Evolutionary conservation across 2,797 vertebrate species (phyloP).

Genomic region (Danio jaintianensis): DNA sequence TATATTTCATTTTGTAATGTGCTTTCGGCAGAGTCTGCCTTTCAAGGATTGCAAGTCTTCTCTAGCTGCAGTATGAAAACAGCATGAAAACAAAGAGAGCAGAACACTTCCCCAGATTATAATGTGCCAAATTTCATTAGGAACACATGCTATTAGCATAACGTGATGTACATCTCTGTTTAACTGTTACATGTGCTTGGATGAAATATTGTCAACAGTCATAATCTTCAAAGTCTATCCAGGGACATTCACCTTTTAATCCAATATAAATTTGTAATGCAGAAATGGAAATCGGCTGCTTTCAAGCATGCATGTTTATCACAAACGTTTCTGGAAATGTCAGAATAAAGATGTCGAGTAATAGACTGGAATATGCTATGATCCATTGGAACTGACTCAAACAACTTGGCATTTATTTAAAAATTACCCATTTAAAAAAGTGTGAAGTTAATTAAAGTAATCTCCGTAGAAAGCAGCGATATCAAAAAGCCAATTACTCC

Average conservation of each 20-base stretch:
- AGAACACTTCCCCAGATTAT: not conserved
- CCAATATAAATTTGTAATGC: not conserved
- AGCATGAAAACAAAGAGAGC: not conserved
- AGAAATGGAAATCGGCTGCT: not conserved
- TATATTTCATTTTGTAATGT: constrained; percentile 60
- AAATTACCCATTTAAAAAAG: constrained; percentile 58
- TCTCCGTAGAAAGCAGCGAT: constrained; percentile 62
- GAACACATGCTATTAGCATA: not conserved
- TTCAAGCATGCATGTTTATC: not conserved
- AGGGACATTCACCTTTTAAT: constrained; percentile 9
- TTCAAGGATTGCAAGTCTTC: constrained; percentile 12
- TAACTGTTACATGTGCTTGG: not conserved
- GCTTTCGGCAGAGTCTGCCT: constrained; percentile 45
- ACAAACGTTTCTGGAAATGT: constrained; percentile 22
- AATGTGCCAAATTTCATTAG: constrained; percentile 7
- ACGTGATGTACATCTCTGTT: constrained; percentile 1
- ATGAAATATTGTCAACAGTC: not conserved
- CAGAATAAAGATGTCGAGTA: constrained; percentile 1
- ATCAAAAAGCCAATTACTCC: constrained; percentile 71
- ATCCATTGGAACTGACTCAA: constrained; percentile 9
- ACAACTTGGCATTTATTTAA: constrained; percentile 51
- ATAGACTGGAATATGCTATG: constrained; percentile 3
- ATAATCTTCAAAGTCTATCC: not conserved
- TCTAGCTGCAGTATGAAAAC: constrained; percentile 20
- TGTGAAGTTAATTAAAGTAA: constrained; percentile 66